These are phyloP conservation scores for Leptoteleia sp. DNA, from an alignment of 1,140 invertebrate species.

Conservation along the genomic window DNA sequence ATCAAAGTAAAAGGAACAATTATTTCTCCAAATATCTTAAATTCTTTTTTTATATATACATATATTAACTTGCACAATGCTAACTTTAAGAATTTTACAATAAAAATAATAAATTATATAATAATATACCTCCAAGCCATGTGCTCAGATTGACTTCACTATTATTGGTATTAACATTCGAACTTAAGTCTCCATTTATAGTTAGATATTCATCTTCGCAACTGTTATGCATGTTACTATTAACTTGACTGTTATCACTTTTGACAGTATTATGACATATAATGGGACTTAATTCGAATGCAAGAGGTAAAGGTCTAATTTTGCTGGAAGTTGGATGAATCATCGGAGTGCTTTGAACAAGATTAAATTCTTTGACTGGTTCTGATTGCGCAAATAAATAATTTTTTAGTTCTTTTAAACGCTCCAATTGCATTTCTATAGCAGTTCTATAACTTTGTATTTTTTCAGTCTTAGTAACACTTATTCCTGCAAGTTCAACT, in stretches of 20 bases:
- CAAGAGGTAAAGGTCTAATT: conserved; percentile 73
- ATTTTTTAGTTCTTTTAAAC: conserved; percentile 81
- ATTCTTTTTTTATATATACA: no score
- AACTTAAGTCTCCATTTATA: conserved; percentile 31
- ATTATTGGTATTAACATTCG: conserved; percentile 62
- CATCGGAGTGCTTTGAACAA: conserved; percentile 79
- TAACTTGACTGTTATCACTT: conserved; percentile 54
- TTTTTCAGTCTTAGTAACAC: conserved; percentile 74
- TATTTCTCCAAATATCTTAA: no score
- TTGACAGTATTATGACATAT: conserved; percentile 70
- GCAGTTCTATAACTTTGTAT: conserved; percentile 77
- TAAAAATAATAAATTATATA: conserved; percentile 18
- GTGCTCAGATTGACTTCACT: conserved; percentile 77
- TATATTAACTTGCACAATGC: no score
- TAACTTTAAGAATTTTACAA: background rate
- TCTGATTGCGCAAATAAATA: conserved; percentile 74
- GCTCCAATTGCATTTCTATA: conserved; percentile 80
- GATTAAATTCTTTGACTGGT: conserved; percentile 67
- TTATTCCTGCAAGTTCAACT: conserved; percentile 76
- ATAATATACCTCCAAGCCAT: conserved; percentile 77
- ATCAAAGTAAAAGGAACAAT: no score
- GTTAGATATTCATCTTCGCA: conserved; percentile 38
- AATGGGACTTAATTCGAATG: conserved; percentile 80
- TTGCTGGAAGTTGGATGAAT: conserved; percentile 71
- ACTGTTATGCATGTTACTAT: conserved; percentile 46